Evolutionary conservation across 2,797 vertebrate genomes (phyloP).

Genomic region (Bucorvus abyssinicus): DNA sequence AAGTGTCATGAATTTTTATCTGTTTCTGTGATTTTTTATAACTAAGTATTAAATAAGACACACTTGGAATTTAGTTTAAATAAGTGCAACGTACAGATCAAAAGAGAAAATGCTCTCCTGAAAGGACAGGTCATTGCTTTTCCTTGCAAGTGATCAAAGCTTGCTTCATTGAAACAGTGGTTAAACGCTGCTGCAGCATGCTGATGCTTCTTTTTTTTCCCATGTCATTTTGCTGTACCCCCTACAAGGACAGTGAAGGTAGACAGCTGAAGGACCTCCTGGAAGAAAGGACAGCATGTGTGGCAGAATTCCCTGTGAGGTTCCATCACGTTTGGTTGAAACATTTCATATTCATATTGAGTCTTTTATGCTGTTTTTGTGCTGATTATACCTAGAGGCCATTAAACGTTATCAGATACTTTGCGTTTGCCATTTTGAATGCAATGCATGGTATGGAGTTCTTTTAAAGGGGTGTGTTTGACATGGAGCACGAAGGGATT

Average conservation of each 20-base stretch:
- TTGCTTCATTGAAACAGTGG: constrained; percentile 4
- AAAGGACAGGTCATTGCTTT: constrained; percentile 4
- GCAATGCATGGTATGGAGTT: neutral
- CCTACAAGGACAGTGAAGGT: constrained; percentile 18
- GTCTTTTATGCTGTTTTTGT: constrained; percentile 54
- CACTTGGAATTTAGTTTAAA: neutral
- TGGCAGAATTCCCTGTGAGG: constrained; percentile 19
- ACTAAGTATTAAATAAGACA: neutral
- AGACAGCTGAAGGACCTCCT: constrained; percentile 22
- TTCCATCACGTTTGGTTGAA: constrained; percentile 25
- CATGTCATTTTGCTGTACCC: neutral
- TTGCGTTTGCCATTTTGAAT: constrained; percentile 34
- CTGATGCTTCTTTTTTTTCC: neutral
- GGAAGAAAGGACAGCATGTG: constrained; percentile 37
- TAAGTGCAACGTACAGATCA: neutral
- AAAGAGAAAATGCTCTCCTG: neutral
- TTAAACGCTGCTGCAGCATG: neutral
- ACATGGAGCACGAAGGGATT: constrained; percentile 10
- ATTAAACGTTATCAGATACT: constrained; percentile 38
- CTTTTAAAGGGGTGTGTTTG: constrained; percentile 1
- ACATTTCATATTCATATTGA: constrained; percentile 1
- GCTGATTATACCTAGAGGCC: constrained; percentile 64
- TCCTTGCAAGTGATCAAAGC: constrained; percentile 36
- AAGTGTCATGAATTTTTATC: neutral
- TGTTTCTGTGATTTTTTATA: constrained; percentile 20